Percentiles rank a stretch among this genome's conserved stretches.
These are phyloP conservation scores for Porites lutea DNA, from an alignment of 64 coral and sea anemone genomes.

Conservation along the genomic window DNA sequence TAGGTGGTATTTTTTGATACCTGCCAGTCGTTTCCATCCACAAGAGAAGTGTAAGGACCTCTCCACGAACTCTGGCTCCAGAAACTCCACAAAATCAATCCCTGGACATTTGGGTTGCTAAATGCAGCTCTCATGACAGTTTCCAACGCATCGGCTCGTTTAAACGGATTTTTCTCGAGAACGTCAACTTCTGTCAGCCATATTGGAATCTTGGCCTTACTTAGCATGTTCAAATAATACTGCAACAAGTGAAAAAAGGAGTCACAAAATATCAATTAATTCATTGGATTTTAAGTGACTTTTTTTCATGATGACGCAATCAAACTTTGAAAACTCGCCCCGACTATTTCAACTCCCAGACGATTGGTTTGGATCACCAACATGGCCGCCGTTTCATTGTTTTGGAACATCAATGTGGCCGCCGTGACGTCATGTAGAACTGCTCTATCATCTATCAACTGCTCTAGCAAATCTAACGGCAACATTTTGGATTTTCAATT, in stretches of 20 bases:
- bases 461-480: too few relatives aligned
- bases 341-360: too few relatives aligned
- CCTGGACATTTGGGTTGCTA: conserved; percentile 74
- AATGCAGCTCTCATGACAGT: conserved; percentile 82
- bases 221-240: conserved; percentile 71
- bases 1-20: background rate
- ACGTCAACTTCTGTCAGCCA: conserved; percentile 94
- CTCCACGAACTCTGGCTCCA: conserved; percentile 81
- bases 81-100: conserved; percentile 83
- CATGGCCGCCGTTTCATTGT: too few relatives aligned
- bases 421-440: too few relatives aligned
- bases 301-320: too few relatives aligned
- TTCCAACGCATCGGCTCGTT: conserved; percentile 80
- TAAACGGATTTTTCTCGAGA: conserved; percentile 60
- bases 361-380: too few relatives aligned
- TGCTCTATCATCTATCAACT: too few relatives aligned
- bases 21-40: conserved; percentile 82
- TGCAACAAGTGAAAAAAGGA: background rate
- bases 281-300: too few relatives aligned
- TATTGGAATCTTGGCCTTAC: conserved; percentile 68
- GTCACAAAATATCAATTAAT: background rate
- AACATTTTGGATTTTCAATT: too few relatives aligned
- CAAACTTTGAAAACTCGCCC: too few relatives aligned
- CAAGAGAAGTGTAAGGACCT: conserved; percentile 72
- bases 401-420: too few relatives aligned